Percentiles rank a stretch among this genome's conserved stretches.
Conservation (phyloP, 2,888 invertebrate genomes). For the Drosophila paranaensis region DNA sequence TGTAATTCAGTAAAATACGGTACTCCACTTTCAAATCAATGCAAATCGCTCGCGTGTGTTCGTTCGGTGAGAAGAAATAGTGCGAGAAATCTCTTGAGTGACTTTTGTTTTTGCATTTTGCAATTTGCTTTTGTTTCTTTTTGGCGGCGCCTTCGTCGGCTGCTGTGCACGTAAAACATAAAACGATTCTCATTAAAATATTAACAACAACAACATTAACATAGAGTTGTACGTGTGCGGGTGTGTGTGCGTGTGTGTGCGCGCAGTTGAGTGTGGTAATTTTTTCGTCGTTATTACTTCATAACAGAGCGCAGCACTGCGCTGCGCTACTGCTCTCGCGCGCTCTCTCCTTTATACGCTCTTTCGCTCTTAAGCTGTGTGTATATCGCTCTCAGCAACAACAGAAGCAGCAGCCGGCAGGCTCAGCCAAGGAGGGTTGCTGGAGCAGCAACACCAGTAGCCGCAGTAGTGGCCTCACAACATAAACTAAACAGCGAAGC, state of each 20-base stretch:
- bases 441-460: conserved; percentile 40
- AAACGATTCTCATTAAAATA: conserved; percentile 53
- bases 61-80: conserved; percentile 21
- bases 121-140: conserved; percentile 36
- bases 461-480: conserved; percentile 27
- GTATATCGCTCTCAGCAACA: conserved; percentile 9
- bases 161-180: conserved; percentile 53
- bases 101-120: conserved; percentile 43
- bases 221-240: conserved; percentile 17
- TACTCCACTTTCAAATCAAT: background rate
- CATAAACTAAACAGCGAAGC: conserved; percentile 36
- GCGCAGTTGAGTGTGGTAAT: conserved; percentile 44
- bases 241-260: conserved; percentile 13
- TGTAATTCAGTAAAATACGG: conserved; percentile 4
- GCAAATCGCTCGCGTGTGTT: conserved; percentile 11
- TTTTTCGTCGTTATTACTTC: conserved; percentile 68
- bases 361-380: conserved; percentile 17
- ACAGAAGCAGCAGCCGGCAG: conserved; percentile 29
- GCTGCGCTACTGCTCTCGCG: conserved; percentile 12
- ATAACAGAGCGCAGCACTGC: conserved; percentile 54
- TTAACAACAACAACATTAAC: conserved; percentile 37
- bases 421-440: conserved; percentile 42
- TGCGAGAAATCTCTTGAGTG: conserved; percentile 29
- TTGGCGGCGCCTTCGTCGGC: conserved; percentile 40
- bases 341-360: conserved; percentile 5